A percentile compares a stretch with the other conserved stretches of the same genome.
These are phyloP conservation scores for Brachyrhaphis roseni DNA, from an alignment of 2,797 vertebrate genomes.

Conservation along the genomic window DNA sequence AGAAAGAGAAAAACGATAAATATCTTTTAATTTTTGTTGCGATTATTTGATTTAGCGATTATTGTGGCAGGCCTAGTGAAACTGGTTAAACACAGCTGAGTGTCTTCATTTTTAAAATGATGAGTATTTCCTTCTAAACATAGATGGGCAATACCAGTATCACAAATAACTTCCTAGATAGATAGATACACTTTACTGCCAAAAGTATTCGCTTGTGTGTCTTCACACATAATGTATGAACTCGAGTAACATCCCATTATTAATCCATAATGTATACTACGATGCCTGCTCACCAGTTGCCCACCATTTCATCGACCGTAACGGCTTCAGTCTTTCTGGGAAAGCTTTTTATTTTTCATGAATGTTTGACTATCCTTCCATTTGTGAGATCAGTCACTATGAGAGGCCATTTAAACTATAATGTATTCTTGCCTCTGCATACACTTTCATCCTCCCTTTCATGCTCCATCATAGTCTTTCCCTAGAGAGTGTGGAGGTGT, in stretches of 20 bases:
- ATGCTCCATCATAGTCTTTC: not conserved
- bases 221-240: not conserved
- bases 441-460: not conserved
- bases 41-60: no score
- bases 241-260: not conserved
- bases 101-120: not conserved
- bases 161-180: not conserved
- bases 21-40: no score
- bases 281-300: not conserved
- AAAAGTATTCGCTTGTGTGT: not conserved
- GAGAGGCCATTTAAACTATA: not conserved
- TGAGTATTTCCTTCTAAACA: not conserved
- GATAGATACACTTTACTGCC: not conserved
- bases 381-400: not conserved
- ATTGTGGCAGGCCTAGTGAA: not conserved
- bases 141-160: not conserved
- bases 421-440: not conserved
- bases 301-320: not conserved
- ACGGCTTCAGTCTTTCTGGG: not conserved
- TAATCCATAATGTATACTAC: not conserved
- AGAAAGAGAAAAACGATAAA: no score
- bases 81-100: not conserved
- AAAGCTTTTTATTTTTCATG: not conserved
- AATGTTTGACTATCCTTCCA: not conserved
- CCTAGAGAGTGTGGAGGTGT: not conserved